Conservation (phyloP, 2,797 vertebrate genomes). For the Sorex maritimensis region DNA sequence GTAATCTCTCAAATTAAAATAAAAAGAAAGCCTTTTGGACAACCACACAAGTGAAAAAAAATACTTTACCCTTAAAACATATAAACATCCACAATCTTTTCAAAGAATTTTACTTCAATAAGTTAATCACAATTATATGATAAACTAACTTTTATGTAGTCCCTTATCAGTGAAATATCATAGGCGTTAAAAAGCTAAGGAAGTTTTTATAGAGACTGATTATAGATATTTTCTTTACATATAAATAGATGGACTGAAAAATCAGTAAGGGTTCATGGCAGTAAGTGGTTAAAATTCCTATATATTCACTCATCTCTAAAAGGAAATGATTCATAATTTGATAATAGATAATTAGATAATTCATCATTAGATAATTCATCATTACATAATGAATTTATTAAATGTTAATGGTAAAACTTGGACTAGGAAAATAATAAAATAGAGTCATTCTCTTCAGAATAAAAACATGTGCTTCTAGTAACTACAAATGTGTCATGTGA, state of each 20-base stretch:
- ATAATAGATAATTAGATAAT: too few relatives aligned
- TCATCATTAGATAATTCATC: slow-evolving; percentile 32
- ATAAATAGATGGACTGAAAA: slow-evolving; percentile 46
- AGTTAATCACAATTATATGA: neutral
- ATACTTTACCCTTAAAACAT: neutral
- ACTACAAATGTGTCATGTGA: neutral
- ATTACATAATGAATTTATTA: slow-evolving; percentile 68
- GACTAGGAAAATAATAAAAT: slow-evolving; percentile 25
- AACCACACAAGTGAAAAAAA: slow-evolving; percentile 22
- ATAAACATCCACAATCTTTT: too few relatives aligned
- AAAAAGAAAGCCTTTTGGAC: slow-evolving; percentile 45
- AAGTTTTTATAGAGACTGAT: neutral
- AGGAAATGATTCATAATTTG: slow-evolving; percentile 59
- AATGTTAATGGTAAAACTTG: slow-evolving; percentile 50
- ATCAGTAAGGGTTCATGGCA: neutral
- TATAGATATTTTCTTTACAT: slow-evolving; percentile 58
- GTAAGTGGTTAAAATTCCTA: slow-evolving; percentile 14
- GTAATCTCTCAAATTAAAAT: slow-evolving; percentile 30
- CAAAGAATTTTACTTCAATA: too few relatives aligned
- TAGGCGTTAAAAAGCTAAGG: neutral
- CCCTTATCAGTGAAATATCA: slow-evolving; percentile 40
- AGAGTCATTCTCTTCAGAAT: slow-evolving; percentile 14
- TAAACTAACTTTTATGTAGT: neutral
- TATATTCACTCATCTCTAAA: slow-evolving; percentile 42
- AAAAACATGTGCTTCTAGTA: slow-evolving; percentile 10